Conservation (phyloP, 2,113 vertebrate species). For the Caracal caracal region DNA sequence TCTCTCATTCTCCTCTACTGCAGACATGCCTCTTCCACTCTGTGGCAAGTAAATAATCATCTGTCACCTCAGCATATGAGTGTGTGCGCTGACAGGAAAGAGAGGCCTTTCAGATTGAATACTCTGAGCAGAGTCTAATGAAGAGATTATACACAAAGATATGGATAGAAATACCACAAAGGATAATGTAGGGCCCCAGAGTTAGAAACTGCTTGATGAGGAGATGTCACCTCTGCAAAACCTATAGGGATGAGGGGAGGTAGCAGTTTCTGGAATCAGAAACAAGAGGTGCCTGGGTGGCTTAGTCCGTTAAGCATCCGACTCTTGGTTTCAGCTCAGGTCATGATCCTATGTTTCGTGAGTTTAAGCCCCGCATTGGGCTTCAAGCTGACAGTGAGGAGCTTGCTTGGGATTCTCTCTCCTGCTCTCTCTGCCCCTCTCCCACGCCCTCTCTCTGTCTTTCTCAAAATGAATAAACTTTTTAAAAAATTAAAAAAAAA, state of each 20-base stretch:
- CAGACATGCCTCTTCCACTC: neutral
- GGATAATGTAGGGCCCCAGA: neutral
- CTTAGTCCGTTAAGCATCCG: no score
- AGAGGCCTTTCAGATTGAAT: neutral
- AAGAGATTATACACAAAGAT: neutral
- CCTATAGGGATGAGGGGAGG: neutral
- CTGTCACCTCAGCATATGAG: neutral
- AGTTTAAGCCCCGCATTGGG: no score
- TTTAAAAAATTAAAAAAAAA: no score
- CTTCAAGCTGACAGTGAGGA: no score
- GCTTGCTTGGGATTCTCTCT: no score
- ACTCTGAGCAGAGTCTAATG: neutral
- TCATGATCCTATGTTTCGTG: no score
- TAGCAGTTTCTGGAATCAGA: neutral
- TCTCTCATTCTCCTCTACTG: neutral
- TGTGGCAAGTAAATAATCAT: neutral
- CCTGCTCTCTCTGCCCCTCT: no score
- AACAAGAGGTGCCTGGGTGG: neutral
- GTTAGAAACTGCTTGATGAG: neutral
- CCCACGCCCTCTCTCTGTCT: no score
- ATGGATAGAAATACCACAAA: neutral
- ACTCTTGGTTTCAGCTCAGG: no score
- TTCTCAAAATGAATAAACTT: no score
- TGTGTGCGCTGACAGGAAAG: slow-evolving; percentile 31
- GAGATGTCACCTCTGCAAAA: neutral